Conservation (phyloP, 2,888 invertebrate species). For the Amphipoea lucens region DNA sequence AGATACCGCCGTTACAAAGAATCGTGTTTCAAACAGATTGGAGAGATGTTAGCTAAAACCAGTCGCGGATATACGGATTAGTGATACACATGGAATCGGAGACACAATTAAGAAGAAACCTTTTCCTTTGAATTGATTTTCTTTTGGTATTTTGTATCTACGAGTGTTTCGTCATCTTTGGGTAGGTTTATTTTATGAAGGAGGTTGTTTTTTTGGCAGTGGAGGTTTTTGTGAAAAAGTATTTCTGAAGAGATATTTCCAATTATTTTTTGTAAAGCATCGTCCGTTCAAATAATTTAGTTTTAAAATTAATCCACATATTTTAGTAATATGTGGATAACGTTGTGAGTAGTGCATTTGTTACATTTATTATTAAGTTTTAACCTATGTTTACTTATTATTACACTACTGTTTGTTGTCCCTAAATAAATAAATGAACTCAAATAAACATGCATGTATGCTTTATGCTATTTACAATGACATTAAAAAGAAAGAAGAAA, state of each 20-base stretch:
- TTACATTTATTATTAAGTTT: too few relatives aligned
- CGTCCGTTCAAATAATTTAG: not conserved
- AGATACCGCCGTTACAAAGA: conserved; percentile 68
- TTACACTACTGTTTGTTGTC: too few relatives aligned
- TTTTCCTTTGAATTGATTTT: conserved; percentile 51
- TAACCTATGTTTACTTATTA: too few relatives aligned
- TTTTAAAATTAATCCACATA: not conserved
- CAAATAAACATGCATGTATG: not conserved
- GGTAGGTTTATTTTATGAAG: not conserved
- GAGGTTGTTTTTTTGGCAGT: not conserved
- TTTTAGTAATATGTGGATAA: too few relatives aligned
- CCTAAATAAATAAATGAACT: too few relatives aligned
- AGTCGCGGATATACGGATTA: conserved; percentile 65
- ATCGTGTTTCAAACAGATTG: conserved; percentile 65
- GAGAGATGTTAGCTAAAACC: conserved; percentile 61
- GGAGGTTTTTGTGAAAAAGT: not conserved
- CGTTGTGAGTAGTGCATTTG: too few relatives aligned
- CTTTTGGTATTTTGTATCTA: conserved; percentile 27
- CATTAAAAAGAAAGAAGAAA: too few relatives aligned
- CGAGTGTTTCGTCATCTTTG: conserved; percentile 24
- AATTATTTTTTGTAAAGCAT: not conserved
- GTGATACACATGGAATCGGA: conserved; percentile 52
- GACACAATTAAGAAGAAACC: conserved; percentile 62
- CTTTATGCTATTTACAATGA: not conserved
- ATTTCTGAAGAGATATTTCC: not conserved